A percentile compares a stretch with the other conserved stretches of the same genome.
Evolutionary conservation across 1,140 invertebrate genomes (phyloP).

Genomic region (Trypoxylus dichotomus): DNA sequence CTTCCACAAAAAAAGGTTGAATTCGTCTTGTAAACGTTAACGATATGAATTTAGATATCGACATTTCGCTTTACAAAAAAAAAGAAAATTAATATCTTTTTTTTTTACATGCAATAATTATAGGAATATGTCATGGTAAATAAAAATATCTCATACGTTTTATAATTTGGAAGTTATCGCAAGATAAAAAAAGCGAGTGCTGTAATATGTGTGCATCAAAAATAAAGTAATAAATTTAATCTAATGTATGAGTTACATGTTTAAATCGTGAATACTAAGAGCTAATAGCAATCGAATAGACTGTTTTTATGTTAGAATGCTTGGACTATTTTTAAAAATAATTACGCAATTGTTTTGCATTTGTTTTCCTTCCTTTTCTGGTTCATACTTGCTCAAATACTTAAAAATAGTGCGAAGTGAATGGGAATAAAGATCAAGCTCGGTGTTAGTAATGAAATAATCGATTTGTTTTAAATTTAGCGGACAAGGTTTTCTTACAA

Average conservation of each 20-base stretch:
- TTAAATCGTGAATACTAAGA: not conserved
- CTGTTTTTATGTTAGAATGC: not conserved
- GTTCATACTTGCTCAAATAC: too few species aligned
- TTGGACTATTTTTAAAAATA: not conserved
- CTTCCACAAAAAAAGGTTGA: not conserved
- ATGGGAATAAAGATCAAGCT: too few species aligned
- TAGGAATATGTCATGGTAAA: not conserved
- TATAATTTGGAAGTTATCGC: not conserved
- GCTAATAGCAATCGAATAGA: not conserved
- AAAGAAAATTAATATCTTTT: not conserved
- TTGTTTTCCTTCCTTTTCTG: not conserved
- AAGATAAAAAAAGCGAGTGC: not conserved
- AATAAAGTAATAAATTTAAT: slow-evolving; percentile 5
- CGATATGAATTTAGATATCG: not conserved
- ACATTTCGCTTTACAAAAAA: not conserved
- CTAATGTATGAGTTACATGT: not conserved
- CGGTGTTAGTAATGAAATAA: too few species aligned
- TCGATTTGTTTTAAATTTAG: too few species aligned
- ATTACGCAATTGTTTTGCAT: not conserved
- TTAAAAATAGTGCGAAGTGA: too few species aligned
- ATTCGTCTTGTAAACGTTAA: not conserved
- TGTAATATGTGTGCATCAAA: not conserved
- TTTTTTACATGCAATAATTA: not conserved
- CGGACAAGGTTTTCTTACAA: too few species aligned
- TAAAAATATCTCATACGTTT: not conserved